Evolutionary conservation across 1,140 invertebrate genomes (phyloP).

Genomic region (Drosophila serrata): DNA sequence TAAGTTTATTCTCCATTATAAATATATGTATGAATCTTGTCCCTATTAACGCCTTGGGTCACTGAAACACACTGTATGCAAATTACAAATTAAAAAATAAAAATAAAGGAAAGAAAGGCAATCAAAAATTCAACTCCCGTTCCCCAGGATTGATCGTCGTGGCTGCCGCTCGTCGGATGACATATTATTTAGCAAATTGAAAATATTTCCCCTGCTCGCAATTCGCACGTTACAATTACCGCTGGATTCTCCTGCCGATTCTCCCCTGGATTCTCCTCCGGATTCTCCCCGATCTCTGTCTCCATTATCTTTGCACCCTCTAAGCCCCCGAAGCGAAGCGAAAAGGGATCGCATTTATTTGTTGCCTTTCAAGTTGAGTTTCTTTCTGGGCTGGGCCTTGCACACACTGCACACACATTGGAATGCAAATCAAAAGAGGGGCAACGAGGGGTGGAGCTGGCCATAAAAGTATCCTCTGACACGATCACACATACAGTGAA

Average conservation of each 20-base stretch:
- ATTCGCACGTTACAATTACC: slow-evolving; percentile 80
- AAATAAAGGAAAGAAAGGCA: slow-evolving; percentile 56
- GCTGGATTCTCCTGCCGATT: slow-evolving; percentile 18
- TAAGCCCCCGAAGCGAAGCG: slow-evolving; percentile 33
- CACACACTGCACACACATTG: slow-evolving; percentile 69
- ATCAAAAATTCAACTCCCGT: slow-evolving; percentile 80
- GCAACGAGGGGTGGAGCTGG: slow-evolving; percentile 25
- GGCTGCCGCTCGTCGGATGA: slow-evolving; percentile 60
- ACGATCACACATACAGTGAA: slow-evolving; percentile 18
- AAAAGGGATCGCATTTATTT: slow-evolving; percentile 54
- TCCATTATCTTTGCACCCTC: slow-evolving; percentile 30
- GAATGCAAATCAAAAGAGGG: slow-evolving; percentile 74
- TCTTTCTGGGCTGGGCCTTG: slow-evolving; percentile 65
- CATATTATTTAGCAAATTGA: slow-evolving; percentile 81
- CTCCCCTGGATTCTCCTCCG: neutral
- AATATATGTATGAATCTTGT: neutral
- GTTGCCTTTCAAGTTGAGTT: slow-evolving; percentile 17
- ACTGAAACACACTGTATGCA: slow-evolving; percentile 38
- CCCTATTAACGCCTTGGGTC: slow-evolving; percentile 8
- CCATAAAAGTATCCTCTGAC: slow-evolving; percentile 80
- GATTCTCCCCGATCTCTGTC: slow-evolving; percentile 2
- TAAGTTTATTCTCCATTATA: neutral
- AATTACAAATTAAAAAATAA: slow-evolving; percentile 41
- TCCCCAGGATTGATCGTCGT: slow-evolving; percentile 74
- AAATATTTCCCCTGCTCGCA: slow-evolving; percentile 63